Base-by-base conservation (phyloP, 2,888 invertebrate genomes). In the Bedellia somnulentella region DNA sequence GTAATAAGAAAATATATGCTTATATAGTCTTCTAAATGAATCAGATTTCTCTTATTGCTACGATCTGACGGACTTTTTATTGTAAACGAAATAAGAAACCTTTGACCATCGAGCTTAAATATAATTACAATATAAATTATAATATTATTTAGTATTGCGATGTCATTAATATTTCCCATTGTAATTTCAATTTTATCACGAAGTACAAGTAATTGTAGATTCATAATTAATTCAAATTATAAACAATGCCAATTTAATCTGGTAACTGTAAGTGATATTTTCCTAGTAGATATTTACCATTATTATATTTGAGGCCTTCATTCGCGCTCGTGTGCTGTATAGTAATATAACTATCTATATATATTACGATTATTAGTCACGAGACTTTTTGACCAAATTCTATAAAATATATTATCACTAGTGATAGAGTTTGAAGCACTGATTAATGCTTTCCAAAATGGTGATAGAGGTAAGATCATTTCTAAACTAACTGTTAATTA, bases 231-330 rank as follows among this genome's bases (percentile, higher is more conserved):
- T n/a, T n/a, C 8, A 18, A 9, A 18, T 18, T 18, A 18, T 9
- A 18, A 18, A 18, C 8, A 18, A 18, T 18, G 8, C 8, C 5
- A 18, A 6, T 18, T 5, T 18, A 18, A 23, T 4, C 13, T 25
- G 14, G 6, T 26, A 15, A 15, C 5, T 2, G 34, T 52, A 52
- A 58, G 52, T 47, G 45, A 52, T 54, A 61, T 44, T 57, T 56
- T 61, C 54, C 53, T 57, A 56, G 45, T 52, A 57, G 46, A 50
- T 56, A 52, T 49, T 52, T 51, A 29, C 34, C 66, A 60, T 40
- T 59, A 59, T 48, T 60, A 41, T 60, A 55, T 57, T 55, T 57
- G 71, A 64, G 70, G 70, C 71, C 71, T 71, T 71, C 57, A 57
- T 57, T 58, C 57, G 52, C 50, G 44, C n/a, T 64, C 57, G 52